Conservation (phyloP, 53 echinoderm and acorn worm genomes). For the Actinopyga echinites region DNA sequence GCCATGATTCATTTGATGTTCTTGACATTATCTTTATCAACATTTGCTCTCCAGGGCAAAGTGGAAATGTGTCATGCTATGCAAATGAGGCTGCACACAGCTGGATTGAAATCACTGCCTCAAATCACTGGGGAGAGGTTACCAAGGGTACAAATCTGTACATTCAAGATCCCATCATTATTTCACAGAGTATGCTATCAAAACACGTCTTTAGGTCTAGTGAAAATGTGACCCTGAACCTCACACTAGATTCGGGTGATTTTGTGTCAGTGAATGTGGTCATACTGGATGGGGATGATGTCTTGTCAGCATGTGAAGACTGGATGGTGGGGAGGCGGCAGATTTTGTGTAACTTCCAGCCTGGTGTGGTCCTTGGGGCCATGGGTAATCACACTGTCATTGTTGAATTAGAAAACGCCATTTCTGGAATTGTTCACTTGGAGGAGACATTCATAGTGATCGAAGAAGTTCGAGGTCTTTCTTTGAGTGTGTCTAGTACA, state of each 20-base stretch:
- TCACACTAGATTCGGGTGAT: neutral
- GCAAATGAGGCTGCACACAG: neutral
- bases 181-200: neutral
- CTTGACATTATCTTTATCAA: neutral
- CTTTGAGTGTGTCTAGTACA: neutral
- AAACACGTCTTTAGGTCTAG: neutral
- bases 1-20: too few relatives aligned
- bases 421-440: neutral
- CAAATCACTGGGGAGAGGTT: neutral
- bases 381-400: neutral
- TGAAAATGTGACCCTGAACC: neutral
- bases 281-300: neutral
- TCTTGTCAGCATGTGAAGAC: neutral
- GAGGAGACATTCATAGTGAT: neutral
- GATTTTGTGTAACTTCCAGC: neutral
- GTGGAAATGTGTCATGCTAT: neutral
- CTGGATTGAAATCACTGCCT: neutral
- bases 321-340: neutral
- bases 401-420: neutral
- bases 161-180: conserved; percentile 2
- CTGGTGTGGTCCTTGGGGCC: neutral
- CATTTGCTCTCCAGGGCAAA: neutral
- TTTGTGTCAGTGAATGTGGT: neutral
- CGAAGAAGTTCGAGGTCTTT: neutral
- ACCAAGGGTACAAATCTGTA: neutral